Percentiles rank a stretch among this genome's conserved stretches.
phyloP scores from a whole-genome alignment of 2,113 vertebrate species.

The Gasterosteus nipponicus region DNA sequence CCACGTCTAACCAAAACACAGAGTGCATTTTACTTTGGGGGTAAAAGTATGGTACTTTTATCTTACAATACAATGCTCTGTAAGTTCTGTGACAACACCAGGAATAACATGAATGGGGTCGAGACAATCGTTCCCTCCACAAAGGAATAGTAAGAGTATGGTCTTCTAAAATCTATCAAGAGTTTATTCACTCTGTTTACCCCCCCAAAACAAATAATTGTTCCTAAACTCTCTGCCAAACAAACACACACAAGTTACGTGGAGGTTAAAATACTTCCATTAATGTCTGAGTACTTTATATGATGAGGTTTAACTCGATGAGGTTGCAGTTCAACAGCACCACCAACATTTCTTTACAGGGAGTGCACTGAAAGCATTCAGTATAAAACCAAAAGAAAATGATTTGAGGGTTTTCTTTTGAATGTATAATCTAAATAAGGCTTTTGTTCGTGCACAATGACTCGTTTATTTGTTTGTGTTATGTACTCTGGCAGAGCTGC shows the following conservation, averaged over 20 bases:
- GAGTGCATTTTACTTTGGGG: not conserved
- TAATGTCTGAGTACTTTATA: slow-evolving; percentile 10
- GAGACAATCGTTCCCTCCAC: not conserved
- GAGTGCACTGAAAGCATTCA: slow-evolving; percentile 52
- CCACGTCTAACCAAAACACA: not conserved
- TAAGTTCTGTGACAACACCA: not conserved
- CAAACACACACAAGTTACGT: not conserved
- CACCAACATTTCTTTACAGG: slow-evolving; percentile 57
- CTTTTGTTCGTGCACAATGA: slow-evolving; percentile 18
- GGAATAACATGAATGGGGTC: not conserved
- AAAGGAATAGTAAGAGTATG: not conserved
- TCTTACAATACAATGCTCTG: not conserved
- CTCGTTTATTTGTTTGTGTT: slow-evolving; percentile 10
- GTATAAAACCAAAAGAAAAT: not conserved
- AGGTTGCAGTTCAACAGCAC: slow-evolving; percentile 70
- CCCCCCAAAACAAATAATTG: not conserved
- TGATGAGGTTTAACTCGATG: slow-evolving; percentile 7
- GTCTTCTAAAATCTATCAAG: not conserved
- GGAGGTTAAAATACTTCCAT: slow-evolving; percentile 20
- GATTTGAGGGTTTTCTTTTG: not conserved
- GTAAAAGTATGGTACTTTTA: too few relatives aligned
- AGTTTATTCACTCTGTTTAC: not conserved
- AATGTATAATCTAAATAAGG: slow-evolving; percentile 1
- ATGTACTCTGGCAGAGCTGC: slow-evolving; percentile 29
- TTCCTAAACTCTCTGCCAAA: slow-evolving; percentile 4